Base-by-base conservation (phyloP, 2,888 invertebrate genomes). In the Drosophila hamatofila region DNA sequence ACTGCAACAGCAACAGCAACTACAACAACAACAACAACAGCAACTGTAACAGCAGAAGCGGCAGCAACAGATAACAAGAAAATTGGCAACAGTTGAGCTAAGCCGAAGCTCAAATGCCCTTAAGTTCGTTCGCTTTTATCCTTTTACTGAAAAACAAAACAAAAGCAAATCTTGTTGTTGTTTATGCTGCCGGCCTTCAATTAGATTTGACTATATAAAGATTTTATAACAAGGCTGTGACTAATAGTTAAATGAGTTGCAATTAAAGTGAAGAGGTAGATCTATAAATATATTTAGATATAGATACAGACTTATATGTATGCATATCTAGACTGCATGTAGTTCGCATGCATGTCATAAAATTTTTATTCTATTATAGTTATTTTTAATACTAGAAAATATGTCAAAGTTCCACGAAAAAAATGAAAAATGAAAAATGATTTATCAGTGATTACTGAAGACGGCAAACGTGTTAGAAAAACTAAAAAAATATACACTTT, bases 41-140 rank as follows among this genome's bases (percentile, higher is more conserved):
- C 75, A 75, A 72, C 60, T 78, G 62, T 75, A 74, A 63, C 72
- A 59, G 48, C 72, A 74, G 63, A 65, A 71, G 67, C 78, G 60
- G 46, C 81, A 73, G 69, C 75, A 59, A 54, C 64, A 80, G 83
- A 79, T 80, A 79, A 82, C 80, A 75, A 68, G 75, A 51, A 68
- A 82, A 58, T 63, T 62, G 44, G 16, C 42, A 11, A 52, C 27
- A 33, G 9, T 14, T 25, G 16, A 35, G 25, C 27, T 5, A 52
- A 37, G 25, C 5, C 71, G 75, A 79, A 59, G 25, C n/a, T 0
- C 14, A 23, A 39, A 60, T 75, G 62, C 80, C 25, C 75, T 76
- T 69, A 56, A 54, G 35, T 27, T 42, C 30, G 14, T 21, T 27
- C 3, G 11, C 11, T 27, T 30, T 56, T 25, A 52, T 52, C 52